Evolutionary conservation across 2,888 invertebrate species (phyloP), one percentile per base, ranked within the genome.

Genomic region (Iselma pallidipennis): DNA sequence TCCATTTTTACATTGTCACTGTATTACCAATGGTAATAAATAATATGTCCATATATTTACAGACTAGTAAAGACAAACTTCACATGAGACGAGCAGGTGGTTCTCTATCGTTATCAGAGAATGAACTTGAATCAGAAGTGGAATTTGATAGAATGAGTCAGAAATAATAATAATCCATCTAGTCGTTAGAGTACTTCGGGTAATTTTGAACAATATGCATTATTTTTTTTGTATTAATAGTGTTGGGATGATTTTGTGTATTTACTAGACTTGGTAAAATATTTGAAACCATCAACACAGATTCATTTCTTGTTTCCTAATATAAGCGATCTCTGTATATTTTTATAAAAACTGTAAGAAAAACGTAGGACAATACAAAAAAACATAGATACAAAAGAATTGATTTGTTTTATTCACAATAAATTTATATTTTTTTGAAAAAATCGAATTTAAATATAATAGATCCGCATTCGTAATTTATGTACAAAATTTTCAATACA

Each of bases 51-150:
- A n/a, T 68, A 57, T 72, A 69, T 64, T 72, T 70, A 50, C 69
- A 81, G 78, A 80, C 79, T 54, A 83, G 85, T 23, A 69, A 70
- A 81, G 86, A 87, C 69, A 85, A 85, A 9, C 82, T 85, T 33
- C 85, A 87, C 63, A 80, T 86, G 6, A 83, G 89, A 21, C 86
- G 93, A 72, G 87, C 89, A 16, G 92, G 92, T 12, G 92, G 91
- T 49, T 93, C 92, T 1, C 83, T 93, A 12, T 92, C 92, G 4
- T 82, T 92, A 0, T 94, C 93, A 0, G 94, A 94, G 76, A 92
- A 91, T 73, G 94, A 94, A 80, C 83, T 91, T 63, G 93, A 92
- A 77, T 90, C 90, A 0, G 92, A 91, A 66, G 66, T 81, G 55
- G 83, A 84, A 53, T 84, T 78, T 59, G 76, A 78, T 59, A 58